Evolutionary conservation across 23 tunicate genomes (phyloP).

Genomic region (Halocynthia roretzi): DNA sequence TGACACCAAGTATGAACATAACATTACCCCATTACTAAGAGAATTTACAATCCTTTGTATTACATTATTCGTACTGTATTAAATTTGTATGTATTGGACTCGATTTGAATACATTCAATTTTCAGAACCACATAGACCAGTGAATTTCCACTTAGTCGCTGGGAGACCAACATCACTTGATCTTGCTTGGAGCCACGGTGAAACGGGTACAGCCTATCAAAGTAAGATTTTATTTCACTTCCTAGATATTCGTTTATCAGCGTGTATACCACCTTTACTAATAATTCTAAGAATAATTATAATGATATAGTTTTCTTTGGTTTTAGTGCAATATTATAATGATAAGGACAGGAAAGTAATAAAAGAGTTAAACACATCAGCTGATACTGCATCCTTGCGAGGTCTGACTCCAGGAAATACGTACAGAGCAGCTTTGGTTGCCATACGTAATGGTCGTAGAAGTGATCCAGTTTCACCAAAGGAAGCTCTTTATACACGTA

Average conservation of each 20-base stretch:
- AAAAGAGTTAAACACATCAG: background rate
- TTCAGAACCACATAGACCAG: slow-evolving; percentile 1
- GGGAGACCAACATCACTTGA: slow-evolving; percentile 10
- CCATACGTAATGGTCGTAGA: background rate
- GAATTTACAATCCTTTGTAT: background rate
- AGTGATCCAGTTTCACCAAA: slow-evolving; percentile 11
- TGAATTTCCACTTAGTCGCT: slow-evolving; percentile 14
- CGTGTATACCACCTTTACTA: background rate
- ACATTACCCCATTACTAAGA: background rate
- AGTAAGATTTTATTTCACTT: background rate
- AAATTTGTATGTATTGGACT: no score
- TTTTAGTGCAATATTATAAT: slow-evolving; percentile 26
- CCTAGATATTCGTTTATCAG: background rate
- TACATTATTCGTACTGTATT: no score
- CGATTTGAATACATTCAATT: background rate
- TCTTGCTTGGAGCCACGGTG: slow-evolving; percentile 26
- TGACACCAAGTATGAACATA: background rate
- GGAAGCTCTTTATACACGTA: slow-evolving; percentile 13
- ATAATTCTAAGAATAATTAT: background rate
- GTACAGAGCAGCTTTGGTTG: slow-evolving; percentile 1
- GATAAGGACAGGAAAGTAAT: background rate
- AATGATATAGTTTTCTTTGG: background rate
- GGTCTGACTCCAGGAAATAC: slow-evolving; percentile 8
- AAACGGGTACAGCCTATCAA: slow-evolving; percentile 20
- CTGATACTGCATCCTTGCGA: background rate